Conservation (phyloP, 2,888 invertebrate species). For the Tipula vernalis region DNA sequence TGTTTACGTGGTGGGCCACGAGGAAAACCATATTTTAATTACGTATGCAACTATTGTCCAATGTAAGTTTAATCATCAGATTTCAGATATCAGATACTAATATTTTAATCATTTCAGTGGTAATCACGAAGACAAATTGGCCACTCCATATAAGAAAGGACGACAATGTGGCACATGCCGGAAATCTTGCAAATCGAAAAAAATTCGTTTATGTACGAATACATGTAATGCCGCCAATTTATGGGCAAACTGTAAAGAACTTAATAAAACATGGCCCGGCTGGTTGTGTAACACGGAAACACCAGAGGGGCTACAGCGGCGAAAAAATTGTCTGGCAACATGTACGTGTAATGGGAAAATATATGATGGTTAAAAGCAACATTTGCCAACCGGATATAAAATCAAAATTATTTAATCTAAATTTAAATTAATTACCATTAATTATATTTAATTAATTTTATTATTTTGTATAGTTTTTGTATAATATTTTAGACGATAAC, state of each 20-base stretch:
- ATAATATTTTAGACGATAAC: not conserved
- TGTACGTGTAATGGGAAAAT: slow-evolving; percentile 53
- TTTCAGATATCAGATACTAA: too few relatives aligned
- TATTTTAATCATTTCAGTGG: slow-evolving; percentile 40
- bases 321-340: slow-evolving; percentile 54
- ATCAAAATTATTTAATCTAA: not conserved
- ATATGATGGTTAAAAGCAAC: slow-evolving; percentile 23
- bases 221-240: slow-evolving; percentile 52
- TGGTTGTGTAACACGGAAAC: slow-evolving; percentile 48
- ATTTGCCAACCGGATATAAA: not conserved
- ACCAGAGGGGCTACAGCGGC: slow-evolving; percentile 38
- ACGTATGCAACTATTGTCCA: slow-evolving; percentile 76
- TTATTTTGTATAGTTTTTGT: not conserved
- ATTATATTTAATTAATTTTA: not conserved
- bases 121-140: slow-evolving; percentile 47
- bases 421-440: not conserved
- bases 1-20: slow-evolving; percentile 48
- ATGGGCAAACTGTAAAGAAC: slow-evolving; percentile 59
- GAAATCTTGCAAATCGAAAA: slow-evolving; percentile 45
- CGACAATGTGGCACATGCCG: slow-evolving; percentile 53
- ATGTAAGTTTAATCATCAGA: slow-evolving; percentile 48
- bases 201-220: slow-evolving; percentile 54
- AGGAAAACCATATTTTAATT: slow-evolving; percentile 56
- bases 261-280: slow-evolving; percentile 41
- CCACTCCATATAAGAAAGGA: slow-evolving; percentile 55